Conservation (phyloP, 1,140 invertebrate genomes). For the Phymorhynchus buccinoides region DNA sequence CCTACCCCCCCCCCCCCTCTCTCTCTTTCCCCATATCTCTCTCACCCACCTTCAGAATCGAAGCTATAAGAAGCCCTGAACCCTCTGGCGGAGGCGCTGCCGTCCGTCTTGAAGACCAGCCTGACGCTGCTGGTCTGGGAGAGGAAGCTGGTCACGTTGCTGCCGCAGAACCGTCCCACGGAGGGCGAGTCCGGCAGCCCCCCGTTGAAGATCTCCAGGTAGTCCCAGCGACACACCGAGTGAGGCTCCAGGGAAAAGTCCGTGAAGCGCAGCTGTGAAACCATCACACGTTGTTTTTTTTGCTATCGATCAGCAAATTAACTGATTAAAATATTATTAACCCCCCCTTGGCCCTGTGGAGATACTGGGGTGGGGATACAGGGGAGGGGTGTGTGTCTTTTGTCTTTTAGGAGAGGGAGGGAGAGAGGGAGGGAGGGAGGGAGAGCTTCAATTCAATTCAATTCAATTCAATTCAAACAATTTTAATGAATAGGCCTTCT, state of each 20-base stretch:
- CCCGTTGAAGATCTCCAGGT: conserved; percentile 90
- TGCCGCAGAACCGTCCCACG: conserved; percentile 85
- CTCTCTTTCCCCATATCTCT: not conserved
- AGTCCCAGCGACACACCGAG: conserved; percentile 93
- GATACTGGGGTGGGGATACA: too few species aligned
- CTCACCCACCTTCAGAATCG: conserved; percentile 56
- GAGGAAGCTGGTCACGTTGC: conserved; percentile 82
- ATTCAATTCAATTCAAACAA: too few species aligned
- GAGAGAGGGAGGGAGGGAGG: too few species aligned
- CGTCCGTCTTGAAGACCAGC: conserved; percentile 90
- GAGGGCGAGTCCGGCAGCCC: conserved; percentile 76
- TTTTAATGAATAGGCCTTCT: too few species aligned
- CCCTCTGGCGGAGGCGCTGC: conserved; percentile 80
- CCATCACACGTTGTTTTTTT: too few species aligned
- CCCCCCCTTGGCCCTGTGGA: too few species aligned
- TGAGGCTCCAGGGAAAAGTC: conserved; percentile 96
- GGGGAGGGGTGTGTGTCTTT: too few species aligned
- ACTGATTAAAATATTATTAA: too few species aligned
- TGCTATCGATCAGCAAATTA: too few species aligned
- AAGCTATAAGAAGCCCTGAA: conserved; percentile 72
- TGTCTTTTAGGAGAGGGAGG: too few species aligned
- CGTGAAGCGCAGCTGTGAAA: conserved; percentile 88
- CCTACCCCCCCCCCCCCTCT: conserved; percentile 3
- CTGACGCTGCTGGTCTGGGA: conserved; percentile 90
- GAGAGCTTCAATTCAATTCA: too few species aligned